Conservation (phyloP, 1,140 invertebrate genomes). For the Zophobas atratus region DNA sequence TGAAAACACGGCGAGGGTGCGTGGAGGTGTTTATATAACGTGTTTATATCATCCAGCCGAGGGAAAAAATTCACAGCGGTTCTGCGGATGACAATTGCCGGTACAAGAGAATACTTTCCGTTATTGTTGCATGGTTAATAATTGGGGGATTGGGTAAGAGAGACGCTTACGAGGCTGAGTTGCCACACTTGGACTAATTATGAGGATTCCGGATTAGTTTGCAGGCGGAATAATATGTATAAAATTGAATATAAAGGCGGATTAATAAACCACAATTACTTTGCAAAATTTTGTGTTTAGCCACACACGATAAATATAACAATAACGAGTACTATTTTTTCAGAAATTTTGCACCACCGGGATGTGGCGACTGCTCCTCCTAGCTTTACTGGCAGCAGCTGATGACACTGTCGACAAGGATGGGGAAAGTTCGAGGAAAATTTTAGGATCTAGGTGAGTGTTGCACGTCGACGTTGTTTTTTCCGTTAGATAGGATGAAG, state of each 20-base stretch:
- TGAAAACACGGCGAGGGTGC: background rate
- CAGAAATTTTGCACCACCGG: background rate
- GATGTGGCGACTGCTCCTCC: conserved; percentile 22
- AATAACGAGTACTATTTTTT: background rate
- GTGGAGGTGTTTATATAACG: conserved; percentile 16
- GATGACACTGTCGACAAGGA: conserved; percentile 41
- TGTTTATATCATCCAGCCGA: conserved; percentile 4
- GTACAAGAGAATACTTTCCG: conserved; percentile 18
- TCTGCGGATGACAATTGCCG: conserved; percentile 2
- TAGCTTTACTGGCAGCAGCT: conserved; percentile 7
- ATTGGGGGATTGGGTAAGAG: conserved; percentile 18
- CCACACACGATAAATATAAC: too few relatives aligned
- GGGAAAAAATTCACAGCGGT: conserved; percentile 3
- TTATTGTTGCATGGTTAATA: conserved; percentile 33
- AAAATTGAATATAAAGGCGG: too few relatives aligned
- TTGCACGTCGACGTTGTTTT: background rate
- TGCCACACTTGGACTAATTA: too few relatives aligned
- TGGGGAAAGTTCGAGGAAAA: conserved; percentile 61
- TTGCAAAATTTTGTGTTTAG: too few relatives aligned
- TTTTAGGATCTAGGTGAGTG: conserved; percentile 62
- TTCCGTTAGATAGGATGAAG: conserved; percentile 8
- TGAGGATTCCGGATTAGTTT: too few relatives aligned
- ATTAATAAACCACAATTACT: too few relatives aligned
- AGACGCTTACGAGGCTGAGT: background rate
- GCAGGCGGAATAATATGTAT: too few relatives aligned